phyloP scores from a whole-genome alignment of 2,113 vertebrate genomes.

The Charina bottae region DNA sequence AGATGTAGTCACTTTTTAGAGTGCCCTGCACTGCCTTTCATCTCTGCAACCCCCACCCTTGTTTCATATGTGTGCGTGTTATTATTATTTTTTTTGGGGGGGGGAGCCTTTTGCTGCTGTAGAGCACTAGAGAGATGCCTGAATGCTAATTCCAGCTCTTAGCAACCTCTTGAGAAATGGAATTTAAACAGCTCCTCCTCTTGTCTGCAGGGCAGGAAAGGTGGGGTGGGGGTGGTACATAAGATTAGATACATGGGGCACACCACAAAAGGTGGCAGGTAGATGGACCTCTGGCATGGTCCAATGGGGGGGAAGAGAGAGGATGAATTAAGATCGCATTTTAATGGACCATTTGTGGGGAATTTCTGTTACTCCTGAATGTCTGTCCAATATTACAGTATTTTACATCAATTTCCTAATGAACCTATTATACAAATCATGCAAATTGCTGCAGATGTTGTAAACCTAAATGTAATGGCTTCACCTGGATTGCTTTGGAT shows the following conservation, averaged over 20 bases:
- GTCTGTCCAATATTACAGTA: too few relatives aligned
- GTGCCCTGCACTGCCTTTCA: background rate
- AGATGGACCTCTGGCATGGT: background rate
- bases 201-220: conserved; percentile 35
- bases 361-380: too few relatives aligned
- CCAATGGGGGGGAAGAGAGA: too few relatives aligned
- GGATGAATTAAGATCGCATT: too few relatives aligned
- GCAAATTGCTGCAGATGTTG: too few relatives aligned
- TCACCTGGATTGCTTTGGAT: too few relatives aligned
- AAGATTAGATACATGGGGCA: background rate
- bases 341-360: too few relatives aligned
- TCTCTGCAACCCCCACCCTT: background rate
- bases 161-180: conserved; percentile 72
- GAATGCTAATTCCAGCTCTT: conserved; percentile 72
- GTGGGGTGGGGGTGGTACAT: conserved; percentile 18
- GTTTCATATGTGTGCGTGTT: background rate
- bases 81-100: too few relatives aligned
- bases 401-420: too few relatives aligned
- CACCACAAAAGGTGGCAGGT: background rate
- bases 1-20: background rate
- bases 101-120: background rate
- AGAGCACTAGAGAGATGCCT: background rate
- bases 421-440: too few relatives aligned
- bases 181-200: conserved; percentile 70
- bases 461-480: too few relatives aligned